Conservation (phyloP, 2,113 vertebrate species). For the Tetrax tetrax region DNA sequence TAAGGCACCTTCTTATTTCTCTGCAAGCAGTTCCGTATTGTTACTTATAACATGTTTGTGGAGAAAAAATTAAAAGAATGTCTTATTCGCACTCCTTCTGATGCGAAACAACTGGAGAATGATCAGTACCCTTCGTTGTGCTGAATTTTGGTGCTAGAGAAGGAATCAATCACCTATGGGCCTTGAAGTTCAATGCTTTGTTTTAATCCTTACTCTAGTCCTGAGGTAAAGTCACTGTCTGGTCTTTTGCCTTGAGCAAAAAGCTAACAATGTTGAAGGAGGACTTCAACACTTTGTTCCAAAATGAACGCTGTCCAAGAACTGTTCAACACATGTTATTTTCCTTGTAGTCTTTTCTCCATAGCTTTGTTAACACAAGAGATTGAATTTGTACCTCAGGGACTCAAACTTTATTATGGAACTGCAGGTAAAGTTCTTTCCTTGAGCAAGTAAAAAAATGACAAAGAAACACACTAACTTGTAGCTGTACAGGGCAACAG, state of each 20-base stretch:
- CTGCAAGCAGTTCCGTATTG: neutral
- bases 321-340: slow-evolving; percentile 40
- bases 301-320: neutral
- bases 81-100: neutral
- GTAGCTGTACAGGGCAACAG: neutral
- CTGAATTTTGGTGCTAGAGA: neutral
- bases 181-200: neutral
- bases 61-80: neutral
- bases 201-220: neutral
- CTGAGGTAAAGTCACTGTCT: neutral
- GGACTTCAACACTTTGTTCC: neutral
- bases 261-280: neutral
- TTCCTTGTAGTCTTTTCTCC: slow-evolving; percentile 40
- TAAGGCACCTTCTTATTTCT: neutral
- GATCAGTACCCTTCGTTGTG: neutral
- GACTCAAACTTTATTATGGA: neutral
- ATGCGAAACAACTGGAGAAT: neutral
- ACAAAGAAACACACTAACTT: neutral
- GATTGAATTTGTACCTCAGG: slow-evolving; percentile 35
- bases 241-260: slow-evolving; percentile 8
- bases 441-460: slow-evolving; percentile 1
- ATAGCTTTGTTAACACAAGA: slow-evolving; percentile 37
- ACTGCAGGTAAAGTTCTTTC: slow-evolving; percentile 9
- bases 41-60: neutral
- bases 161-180: neutral